A percentile compares a stretch with the other conserved stretches of the same genome.
Conservation (phyloP, 2,888 invertebrate genomes). For the Drosophila gaucha region DNA sequence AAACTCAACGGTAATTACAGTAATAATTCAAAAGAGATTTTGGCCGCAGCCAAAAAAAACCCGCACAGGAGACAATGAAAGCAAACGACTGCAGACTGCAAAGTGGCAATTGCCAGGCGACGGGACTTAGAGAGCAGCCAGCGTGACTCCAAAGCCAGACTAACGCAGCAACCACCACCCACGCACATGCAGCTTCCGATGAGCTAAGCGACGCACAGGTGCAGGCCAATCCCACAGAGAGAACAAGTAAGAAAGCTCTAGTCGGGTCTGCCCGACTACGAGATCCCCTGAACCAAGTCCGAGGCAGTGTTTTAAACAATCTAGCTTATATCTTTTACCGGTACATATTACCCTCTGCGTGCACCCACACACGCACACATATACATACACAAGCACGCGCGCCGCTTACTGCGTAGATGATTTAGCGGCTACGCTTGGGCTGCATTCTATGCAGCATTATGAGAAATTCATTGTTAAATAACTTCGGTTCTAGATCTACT, state of each 20-base stretch:
- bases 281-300: no score
- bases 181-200: constrained; percentile 75
- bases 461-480: no score
- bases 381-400: no score
- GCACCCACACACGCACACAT: no score
- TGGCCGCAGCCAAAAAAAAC: constrained; percentile 45
- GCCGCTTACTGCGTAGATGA: no score
- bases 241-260: constrained; percentile 5
- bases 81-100: constrained; percentile 45
- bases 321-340: no score
- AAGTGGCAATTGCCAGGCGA: constrained; percentile 70
- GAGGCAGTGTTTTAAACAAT: no score
- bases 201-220: constrained; percentile 73
- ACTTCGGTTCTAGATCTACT: no score
- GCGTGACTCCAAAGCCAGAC: constrained; percentile 43
- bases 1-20: constrained; percentile 82
- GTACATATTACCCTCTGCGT: no score
- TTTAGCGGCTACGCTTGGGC: no score
- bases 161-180: constrained; percentile 26
- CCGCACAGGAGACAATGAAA: constrained; percentile 68
- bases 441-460: no score
- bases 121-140: constrained; percentile 51
- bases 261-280: no score
- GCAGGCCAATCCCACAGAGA: constrained; percentile 52
- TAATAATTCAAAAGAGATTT: constrained; percentile 84